Evolutionary conservation across 1,140 invertebrate genomes (phyloP).

Genomic region (Neuroterus valhalla): DNA sequence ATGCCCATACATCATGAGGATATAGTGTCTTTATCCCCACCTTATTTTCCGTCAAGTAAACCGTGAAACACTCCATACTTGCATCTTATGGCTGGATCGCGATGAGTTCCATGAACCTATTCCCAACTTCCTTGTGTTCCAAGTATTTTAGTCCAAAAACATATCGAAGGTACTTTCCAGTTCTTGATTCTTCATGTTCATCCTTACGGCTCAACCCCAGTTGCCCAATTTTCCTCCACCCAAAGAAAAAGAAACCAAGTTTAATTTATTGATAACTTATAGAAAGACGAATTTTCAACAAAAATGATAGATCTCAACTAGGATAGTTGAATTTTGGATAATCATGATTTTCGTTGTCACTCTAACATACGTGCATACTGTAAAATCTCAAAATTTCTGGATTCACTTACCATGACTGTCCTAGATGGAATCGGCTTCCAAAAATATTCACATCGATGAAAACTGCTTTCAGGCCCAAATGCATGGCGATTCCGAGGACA

Average conservation of each 20-base stretch:
- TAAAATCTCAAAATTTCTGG: too few relatives aligned
- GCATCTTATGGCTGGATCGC: conserved; percentile 15
- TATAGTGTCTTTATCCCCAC: background rate
- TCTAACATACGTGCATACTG: too few relatives aligned
- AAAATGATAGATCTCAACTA: too few relatives aligned
- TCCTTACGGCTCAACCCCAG: too few relatives aligned
- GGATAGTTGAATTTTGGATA: too few relatives aligned
- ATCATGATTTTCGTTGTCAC: too few relatives aligned
- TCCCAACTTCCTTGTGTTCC: conserved; percentile 1
- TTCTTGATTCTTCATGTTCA: too few relatives aligned
- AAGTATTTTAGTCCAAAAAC: conserved; percentile 27
- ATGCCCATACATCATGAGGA: background rate
- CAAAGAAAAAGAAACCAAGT: too few relatives aligned
- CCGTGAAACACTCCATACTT: background rate
- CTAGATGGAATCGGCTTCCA: conserved; percentile 37
- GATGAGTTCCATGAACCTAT: conserved; percentile 32
- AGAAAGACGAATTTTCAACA: too few relatives aligned
- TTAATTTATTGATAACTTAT: too few relatives aligned
- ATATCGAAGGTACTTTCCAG: conserved; percentile 27
- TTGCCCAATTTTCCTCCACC: too few relatives aligned
- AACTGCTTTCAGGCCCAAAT: background rate
- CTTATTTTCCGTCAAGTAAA: conserved; percentile 33
- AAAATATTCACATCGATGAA: conserved; percentile 11
- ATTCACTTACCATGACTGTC: too few relatives aligned
- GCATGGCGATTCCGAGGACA: conserved; percentile 31